Evolutionary conservation across 2,797 vertebrate genomes (phyloP), one percentile per base, ranked within the genome.

Genomic region (Tragopan temminckii): DNA sequence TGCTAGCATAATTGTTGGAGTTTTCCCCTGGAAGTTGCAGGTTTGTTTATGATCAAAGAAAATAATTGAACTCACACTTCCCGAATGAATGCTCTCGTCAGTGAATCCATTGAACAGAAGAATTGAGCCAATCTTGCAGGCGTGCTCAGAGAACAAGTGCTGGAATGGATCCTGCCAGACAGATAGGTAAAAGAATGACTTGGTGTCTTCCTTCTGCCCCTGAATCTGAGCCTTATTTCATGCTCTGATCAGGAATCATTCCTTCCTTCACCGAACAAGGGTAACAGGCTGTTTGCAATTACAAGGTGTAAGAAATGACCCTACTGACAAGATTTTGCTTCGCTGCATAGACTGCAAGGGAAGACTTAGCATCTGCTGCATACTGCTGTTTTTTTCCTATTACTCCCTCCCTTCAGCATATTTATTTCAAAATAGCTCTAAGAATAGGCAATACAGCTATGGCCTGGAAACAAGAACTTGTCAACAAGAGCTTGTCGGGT

Each of bases 1-100:
- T 71, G 53, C 89, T 94, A 95, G 85, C 87, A 93, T 95, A 94
- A 92, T 93, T 91, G 82, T 21, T 69, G 80, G 62, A 83, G 91
- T 88, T 92, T 90, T 83, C 82, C 80, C 50, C 46, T 58, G 79
- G 69, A 95, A 91, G 80, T 33, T 83, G 46, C 67, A 42, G 94
- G 46, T 93, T 95, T 96, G 94, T 94, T 96, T 91, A 57, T 74
- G 66, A 85, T 92, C 43, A 29, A 74, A 95, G 88, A 89, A 96
- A 88, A 89, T 91, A 79, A 94, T 88, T 94, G 89, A 93, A 86
- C 89, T 76, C 76, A 89, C 76, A 80, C 87, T 94, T 95, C 89
- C 77, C 80, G 79, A 83, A 95, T 92, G 96, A 96, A 96, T 96
- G 69, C 69, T 66, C 81, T 95, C 93, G 95, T 93, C 91, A 93